Conservation (phyloP, 2,888 invertebrate species). For the Trichopria drosophilae region DNA sequence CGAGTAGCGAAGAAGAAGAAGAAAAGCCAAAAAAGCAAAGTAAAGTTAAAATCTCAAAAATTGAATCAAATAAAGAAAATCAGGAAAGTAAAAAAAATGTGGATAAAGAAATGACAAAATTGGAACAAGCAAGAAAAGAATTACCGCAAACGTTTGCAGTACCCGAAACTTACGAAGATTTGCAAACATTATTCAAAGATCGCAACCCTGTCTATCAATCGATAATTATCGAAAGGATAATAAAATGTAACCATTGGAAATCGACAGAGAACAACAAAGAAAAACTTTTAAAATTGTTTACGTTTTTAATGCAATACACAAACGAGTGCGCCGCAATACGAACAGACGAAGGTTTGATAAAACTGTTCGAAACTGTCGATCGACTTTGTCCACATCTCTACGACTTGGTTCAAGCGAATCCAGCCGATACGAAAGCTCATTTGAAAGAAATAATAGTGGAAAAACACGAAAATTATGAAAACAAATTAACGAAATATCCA, state of each 20-base stretch:
- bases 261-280: slow-evolving; percentile 78
- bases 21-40: slow-evolving; percentile 11
- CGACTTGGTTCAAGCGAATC: slow-evolving; percentile 73
- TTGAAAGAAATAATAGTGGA: slow-evolving; percentile 73
- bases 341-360: slow-evolving; percentile 55
- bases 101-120: slow-evolving; percentile 57
- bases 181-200: slow-evolving; percentile 66
- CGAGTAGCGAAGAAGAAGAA: slow-evolving; percentile 39
- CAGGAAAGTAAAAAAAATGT: slow-evolving; percentile 52
- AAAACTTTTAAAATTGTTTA: slow-evolving; percentile 73
- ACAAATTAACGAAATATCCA: slow-evolving; percentile 66
- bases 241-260: slow-evolving; percentile 86
- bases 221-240: slow-evolving; percentile 75
- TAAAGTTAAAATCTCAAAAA: slow-evolving; percentile 19
- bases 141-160: slow-evolving; percentile 65
- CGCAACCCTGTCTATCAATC: slow-evolving; percentile 69
- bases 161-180: slow-evolving; percentile 67
- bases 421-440: slow-evolving; percentile 68
- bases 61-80: slow-evolving; percentile 29
- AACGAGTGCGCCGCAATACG: slow-evolving; percentile 63
- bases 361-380: slow-evolving; percentile 66
- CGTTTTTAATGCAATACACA: slow-evolving; percentile 76
- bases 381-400: slow-evolving; percentile 61
- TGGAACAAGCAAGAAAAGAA: slow-evolving; percentile 64
- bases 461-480: slow-evolving; percentile 69